phyloP scores from a whole-genome alignment of 1,140 invertebrate species.

The Eupeodes corollae region DNA sequence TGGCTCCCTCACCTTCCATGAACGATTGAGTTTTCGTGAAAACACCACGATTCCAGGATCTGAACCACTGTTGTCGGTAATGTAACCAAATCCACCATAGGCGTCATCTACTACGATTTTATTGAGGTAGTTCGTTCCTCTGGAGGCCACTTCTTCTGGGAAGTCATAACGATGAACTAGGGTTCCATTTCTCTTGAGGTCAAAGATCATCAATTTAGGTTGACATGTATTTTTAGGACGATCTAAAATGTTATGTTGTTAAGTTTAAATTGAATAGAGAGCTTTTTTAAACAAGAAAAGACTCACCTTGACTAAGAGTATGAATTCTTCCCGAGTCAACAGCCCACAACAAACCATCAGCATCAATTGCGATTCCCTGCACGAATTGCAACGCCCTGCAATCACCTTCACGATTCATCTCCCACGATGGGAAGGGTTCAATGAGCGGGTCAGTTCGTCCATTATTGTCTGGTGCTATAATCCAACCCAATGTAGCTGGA shows the following conservation, averaged over 20 bases:
- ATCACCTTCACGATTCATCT: constrained; percentile 46
- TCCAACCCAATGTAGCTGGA: constrained; percentile 51
- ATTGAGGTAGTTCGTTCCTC: constrained; percentile 46
- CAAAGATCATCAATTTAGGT: constrained; percentile 53
- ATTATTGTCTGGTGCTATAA: constrained; percentile 38
- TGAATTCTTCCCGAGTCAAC: constrained; percentile 47
- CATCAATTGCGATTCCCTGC: constrained; percentile 58
- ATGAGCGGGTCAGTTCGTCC: constrained; percentile 46
- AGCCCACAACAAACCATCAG: constrained; percentile 56
- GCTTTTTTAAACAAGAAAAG: no score
- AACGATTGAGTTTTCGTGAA: constrained; percentile 44
- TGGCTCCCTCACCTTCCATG: constrained; percentile 54
- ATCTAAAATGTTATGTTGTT: neutral
- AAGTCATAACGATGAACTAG: constrained; percentile 45
- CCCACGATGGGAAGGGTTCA: constrained; percentile 55
- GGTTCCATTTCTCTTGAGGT: constrained; percentile 46
- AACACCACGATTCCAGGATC: constrained; percentile 63
- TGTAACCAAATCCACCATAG: constrained; percentile 54
- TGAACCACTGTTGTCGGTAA: constrained; percentile 50
- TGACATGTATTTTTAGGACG: constrained; percentile 38
- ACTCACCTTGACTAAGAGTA: no score
- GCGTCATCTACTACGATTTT: constrained; percentile 58
- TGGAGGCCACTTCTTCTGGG: constrained; percentile 40
- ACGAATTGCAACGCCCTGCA: constrained; percentile 56
- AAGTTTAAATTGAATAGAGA: no score